Percentiles rank a stretch among this genome's conserved stretches.
These are phyloP conservation scores for Sebastes steindachneri DNA, from an alignment of 2,797 vertebrate species.

Conservation along the genomic window DNA sequence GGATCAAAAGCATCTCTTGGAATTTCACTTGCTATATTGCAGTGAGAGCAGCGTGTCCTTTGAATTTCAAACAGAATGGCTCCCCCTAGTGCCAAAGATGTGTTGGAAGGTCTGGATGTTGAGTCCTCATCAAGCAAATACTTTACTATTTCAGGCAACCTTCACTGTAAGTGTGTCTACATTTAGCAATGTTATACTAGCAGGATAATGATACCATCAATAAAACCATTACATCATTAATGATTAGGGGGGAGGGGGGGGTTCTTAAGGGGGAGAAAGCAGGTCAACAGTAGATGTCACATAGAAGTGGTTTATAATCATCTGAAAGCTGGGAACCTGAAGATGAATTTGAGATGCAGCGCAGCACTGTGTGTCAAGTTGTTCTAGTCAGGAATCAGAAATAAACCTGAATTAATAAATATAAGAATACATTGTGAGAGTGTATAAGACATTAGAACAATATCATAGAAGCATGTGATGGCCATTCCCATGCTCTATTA, in stretches of 20 bases:
- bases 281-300: too few species aligned
- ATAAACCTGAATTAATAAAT: accelerated
- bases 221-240: too few species aligned
- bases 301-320: too few species aligned
- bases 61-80: slow-evolving; percentile 80
- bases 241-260: too few species aligned
- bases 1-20: slow-evolving; percentile 62
- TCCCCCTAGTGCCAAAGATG: slow-evolving; percentile 78
- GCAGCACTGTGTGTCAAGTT: too few species aligned
- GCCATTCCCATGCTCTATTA: too few species aligned
- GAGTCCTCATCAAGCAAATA: background rate
- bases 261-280: too few species aligned
- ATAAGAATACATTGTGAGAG: too few species aligned
- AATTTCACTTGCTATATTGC: slow-evolving; percentile 49
- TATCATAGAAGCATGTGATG: accelerated
- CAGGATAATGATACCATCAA: background rate
- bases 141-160: background rate
- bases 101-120: background rate
- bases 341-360: too few species aligned
- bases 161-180: background rate
- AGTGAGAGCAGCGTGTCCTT: background rate
- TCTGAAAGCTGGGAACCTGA: too few species aligned
- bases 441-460: accelerated
- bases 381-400: too few species aligned
- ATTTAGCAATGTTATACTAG: background rate